Evolutionary conservation across 2,888 invertebrate species (phyloP), one percentile per base, ranked within the genome.

Genomic region (Heliconius ismenius): DNA sequence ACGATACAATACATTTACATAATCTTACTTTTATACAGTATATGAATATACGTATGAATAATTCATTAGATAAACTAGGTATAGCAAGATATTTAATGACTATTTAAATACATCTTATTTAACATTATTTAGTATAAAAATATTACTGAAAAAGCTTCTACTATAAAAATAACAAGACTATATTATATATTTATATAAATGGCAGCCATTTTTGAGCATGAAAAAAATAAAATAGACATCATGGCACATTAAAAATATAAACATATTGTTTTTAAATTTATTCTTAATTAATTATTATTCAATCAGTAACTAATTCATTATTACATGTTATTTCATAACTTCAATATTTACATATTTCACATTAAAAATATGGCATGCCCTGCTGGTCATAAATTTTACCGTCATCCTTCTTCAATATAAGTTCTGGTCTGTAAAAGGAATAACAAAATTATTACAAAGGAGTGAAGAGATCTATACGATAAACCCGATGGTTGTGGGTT

Each of bases 361-460:
- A 39, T 76, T 79, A 81, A 84, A 89, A 92, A 84, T 91, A 92
- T 64, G 88, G 89, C 78, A 92, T 90, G 64, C 84, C 86, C 81
- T 89, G 90, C 78, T 89, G 89, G 1, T 92, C 92, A 80, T 92
- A 93, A 26, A 92, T 84, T 83, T 92, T 92, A 65, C 89, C 91
- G 58, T 93, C 92, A 77, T 92, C 92, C 81, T 93, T 93, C 83
- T 92, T 93, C 85, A 92, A 78, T 11, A 86, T 83, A 79, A 93
- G 82, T 79, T 93, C 92, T 2, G 93, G 91, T 82, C 93, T 93
- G 82, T 68, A 88, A 91, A 36, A 81, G 28, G 82, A 80, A 81
- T 28, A 62, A 28, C 62, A 65, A 49, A 70, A n/a, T n/a, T 58
- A n/a, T 70, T 67, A 63, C n/a, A 65, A 32, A 21, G 9, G 28